These are phyloP conservation scores for Pachyramphus minor DNA, from an alignment of 2,113 vertebrate species.

Conservation along the genomic window DNA sequence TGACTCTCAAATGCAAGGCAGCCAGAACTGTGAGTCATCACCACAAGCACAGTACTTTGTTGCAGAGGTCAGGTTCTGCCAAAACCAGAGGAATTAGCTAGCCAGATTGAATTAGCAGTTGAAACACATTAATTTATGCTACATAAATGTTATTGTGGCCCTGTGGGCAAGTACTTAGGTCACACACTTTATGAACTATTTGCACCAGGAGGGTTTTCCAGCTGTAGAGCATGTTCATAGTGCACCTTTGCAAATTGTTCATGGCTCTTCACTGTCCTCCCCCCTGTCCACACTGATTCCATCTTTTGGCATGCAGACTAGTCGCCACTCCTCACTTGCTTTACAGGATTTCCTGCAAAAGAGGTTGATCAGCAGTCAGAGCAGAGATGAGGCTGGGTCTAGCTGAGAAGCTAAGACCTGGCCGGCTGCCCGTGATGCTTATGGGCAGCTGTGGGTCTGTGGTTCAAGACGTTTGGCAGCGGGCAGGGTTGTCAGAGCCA, in stretches of 20 bases:
- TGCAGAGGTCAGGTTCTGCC: constrained; percentile 59
- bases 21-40: constrained; percentile 64
- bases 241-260: neutral
- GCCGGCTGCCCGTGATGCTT: neutral
- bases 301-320: neutral
- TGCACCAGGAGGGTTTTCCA: constrained; percentile 57
- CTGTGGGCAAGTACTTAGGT: constrained; percentile 72
- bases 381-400: neutral
- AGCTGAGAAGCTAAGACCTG: neutral
- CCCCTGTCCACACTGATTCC: rapidly evolving
- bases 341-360: constrained; percentile 35
- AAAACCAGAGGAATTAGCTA: constrained; percentile 71
- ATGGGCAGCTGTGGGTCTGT: constrained; percentile 43
- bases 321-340: neutral
- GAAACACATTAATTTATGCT: constrained; percentile 78
- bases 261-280: neutral
- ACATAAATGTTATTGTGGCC: constrained; percentile 80
- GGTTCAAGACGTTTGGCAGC: neutral
- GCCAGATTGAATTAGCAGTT: constrained; percentile 75
- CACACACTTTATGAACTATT: constrained; percentile 72
- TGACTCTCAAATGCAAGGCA: neutral
- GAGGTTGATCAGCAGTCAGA: constrained; percentile 3
- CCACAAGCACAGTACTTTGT: constrained; percentile 47
- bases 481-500: neutral
- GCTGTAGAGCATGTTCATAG: constrained; percentile 52